Base-by-base conservation (phyloP, 1,140 invertebrate species). In the Drosophila sp. region DNA sequence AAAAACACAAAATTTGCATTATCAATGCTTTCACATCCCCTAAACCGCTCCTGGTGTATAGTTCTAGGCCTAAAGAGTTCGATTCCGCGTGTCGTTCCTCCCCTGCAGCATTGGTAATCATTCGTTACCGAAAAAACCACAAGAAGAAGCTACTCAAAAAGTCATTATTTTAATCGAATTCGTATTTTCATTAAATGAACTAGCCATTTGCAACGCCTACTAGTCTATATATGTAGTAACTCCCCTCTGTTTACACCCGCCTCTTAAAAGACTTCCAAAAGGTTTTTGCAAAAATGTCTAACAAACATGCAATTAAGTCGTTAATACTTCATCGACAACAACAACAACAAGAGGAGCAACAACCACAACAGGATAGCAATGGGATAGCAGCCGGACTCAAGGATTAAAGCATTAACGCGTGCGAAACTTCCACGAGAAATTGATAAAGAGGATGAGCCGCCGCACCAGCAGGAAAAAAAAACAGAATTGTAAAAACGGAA, bases 251-350 rank as follows among this genome's bases (percentile, higher is more conserved):
- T 6, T 3, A 38, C 8, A 4, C 35, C 35, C 10, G 10, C 10
- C 35, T 3, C 3, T 2, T 4, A 58, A 54, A 50, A 35, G 75
- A 77, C 80, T 70, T 84, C 66, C 66, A 73, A 77, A 73, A 85
- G 80, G 66, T 72, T 86, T 86, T 29, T 47, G 57, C 50, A 66
- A 75, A 84, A 89, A 89, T 89, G 84, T 89, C 74, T 74, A 74
- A 84, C 85, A 89, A 89, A 89, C 84, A 89, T 89, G 84, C 84
- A 89, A 89, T 89, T 89, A 89, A 89, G 84, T 89, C 84, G 84
- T 89, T 89, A 89, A 89, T 89, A 89, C 84, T 89, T 89, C 84
- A 89, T 89, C 85, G 84, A 89, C 89, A 79, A 79, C 80, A 90
- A 78, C 80, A 85, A 74, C 74, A 77, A 68, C 70, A 83, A 76